Base-by-base conservation (phyloP, 2,888 invertebrate species). In the Rhabditophanes sp. region DNA sequence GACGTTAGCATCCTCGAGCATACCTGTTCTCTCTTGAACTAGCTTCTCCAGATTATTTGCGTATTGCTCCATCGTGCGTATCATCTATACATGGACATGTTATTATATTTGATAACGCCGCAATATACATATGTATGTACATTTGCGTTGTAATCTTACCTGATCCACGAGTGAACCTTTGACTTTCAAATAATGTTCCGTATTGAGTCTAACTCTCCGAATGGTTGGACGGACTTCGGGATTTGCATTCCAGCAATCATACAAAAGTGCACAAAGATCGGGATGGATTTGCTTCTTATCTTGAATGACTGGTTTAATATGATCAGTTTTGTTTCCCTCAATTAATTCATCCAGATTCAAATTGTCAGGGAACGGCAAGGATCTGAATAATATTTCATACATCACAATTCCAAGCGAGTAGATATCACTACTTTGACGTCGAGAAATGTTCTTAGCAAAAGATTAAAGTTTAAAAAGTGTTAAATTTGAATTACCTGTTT, bases 41-140 rank as follows among this genome's bases (percentile, higher is more conserved):
- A 51, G 33, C 35, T 60, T 60, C 35, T 60, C 60, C 30, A 59
- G 40, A 37, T 60, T 60, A 27, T 60, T 60, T 2, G 60, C 60
- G 31, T 60, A 60, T 38, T 61, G 59, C 30, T 51, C 51, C 51
- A 51, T 52, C 50, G 51, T 44, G 3, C 53, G 41, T 56, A 59
- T 59, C 59, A 59, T 59, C 38, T 59, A 58, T 35, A 59, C 59
- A 3, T 59, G 58, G 23, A 59, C 27, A 15, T 46, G 46, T n/a
- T 49, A 32, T 36, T 4, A 27, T 24, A 30, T 11, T n/a, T n/a
- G 26, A n/a, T 6, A 27, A 21, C 4, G 17, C 41, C 27, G 38
- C 39, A 3, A 39, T 29, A 19, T 16, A 34, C 11, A 26, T 2
- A 2, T 23, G 23, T 7, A 25, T 19, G 15, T 24, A 16, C 25